These are phyloP conservation scores for Oncorhynchus keta DNA, from an alignment of 2,113 vertebrate genomes.

Conservation along the genomic window DNA sequence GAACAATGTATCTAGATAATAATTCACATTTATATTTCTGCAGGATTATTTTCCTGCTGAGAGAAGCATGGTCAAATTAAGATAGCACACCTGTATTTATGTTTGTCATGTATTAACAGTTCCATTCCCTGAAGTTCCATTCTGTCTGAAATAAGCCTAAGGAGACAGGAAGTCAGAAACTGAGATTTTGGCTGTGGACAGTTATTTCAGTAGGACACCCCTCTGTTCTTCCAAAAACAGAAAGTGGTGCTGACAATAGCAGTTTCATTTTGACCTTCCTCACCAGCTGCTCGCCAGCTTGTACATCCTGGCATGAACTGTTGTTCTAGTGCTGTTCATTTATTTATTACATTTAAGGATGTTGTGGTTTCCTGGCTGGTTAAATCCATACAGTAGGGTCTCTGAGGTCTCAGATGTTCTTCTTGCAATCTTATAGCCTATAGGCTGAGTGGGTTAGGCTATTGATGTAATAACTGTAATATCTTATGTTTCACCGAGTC, in stretches of 20 bases:
- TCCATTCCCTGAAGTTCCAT: background rate
- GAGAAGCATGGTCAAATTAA: slow-evolving; percentile 24
- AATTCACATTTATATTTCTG: too few relatives aligned
- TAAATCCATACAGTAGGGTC: too few relatives aligned
- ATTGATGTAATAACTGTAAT: too few relatives aligned
- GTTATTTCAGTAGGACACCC: background rate
- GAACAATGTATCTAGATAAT: too few relatives aligned
- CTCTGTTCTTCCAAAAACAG: background rate
- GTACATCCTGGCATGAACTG: slow-evolving; percentile 30
- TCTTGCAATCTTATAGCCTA: too few relatives aligned
- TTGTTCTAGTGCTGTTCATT: slow-evolving; percentile 9
- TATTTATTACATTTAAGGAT: slow-evolving; percentile 9
- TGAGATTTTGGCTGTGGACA: background rate
- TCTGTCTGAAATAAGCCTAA: too few relatives aligned
- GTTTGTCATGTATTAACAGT: slow-evolving; percentile 27
- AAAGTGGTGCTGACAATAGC: slow-evolving; percentile 49
- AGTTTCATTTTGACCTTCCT: slow-evolving; percentile 69
- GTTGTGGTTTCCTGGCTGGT: too few relatives aligned
- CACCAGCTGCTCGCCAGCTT: slow-evolving; percentile 62
- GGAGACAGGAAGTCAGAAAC: background rate
- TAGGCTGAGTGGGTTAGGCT: too few relatives aligned
- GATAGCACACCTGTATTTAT: slow-evolving; percentile 32
- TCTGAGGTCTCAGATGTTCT: too few relatives aligned
- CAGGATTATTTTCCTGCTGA: too few relatives aligned
- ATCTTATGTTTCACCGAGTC: too few relatives aligned